Conservation (phyloP, 2,888 invertebrate species). For the Tinea pellionella region DNA sequence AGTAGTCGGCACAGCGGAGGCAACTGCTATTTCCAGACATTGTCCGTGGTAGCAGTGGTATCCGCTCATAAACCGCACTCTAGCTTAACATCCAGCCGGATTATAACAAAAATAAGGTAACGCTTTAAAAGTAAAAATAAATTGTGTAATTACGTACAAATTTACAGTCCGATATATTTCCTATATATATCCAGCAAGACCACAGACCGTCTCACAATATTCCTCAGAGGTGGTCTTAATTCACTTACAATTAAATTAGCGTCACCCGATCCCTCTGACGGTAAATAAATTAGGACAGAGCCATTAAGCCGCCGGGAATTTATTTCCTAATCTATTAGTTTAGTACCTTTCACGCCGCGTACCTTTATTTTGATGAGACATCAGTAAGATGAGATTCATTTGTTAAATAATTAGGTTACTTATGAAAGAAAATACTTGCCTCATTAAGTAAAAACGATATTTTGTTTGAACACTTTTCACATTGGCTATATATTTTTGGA, state of each 20-base stretch:
- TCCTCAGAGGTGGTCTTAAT: constrained; percentile 46
- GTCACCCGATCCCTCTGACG: constrained; percentile 46
- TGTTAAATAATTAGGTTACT: not conserved
- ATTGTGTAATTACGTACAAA: not conserved
- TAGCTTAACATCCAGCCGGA: no score
- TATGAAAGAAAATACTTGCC: not conserved
- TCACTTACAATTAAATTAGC: constrained; percentile 52
- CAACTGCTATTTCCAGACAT: no score
- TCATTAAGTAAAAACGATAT: not conserved
- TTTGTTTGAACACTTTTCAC: not conserved
- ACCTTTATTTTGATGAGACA: constrained; percentile 8
- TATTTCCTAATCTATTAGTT: constrained; percentile 43
- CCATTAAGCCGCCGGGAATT: constrained; percentile 43
- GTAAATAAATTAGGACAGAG: constrained; percentile 50
- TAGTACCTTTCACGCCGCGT: constrained; percentile 24
- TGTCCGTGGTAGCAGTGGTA: no score
- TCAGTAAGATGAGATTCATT: constrained; percentile 6
- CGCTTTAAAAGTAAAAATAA: not conserved
- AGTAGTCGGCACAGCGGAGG: no score
- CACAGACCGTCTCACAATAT: constrained; percentile 31
- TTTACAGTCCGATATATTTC: not conserved
- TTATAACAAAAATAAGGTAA: not conserved
- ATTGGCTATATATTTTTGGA: no score
- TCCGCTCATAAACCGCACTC: no score
- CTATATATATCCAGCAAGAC: constrained; percentile 10